phyloP scores from a whole-genome alignment of 2,888 invertebrate species.

The Tinea semifulvella region DNA sequence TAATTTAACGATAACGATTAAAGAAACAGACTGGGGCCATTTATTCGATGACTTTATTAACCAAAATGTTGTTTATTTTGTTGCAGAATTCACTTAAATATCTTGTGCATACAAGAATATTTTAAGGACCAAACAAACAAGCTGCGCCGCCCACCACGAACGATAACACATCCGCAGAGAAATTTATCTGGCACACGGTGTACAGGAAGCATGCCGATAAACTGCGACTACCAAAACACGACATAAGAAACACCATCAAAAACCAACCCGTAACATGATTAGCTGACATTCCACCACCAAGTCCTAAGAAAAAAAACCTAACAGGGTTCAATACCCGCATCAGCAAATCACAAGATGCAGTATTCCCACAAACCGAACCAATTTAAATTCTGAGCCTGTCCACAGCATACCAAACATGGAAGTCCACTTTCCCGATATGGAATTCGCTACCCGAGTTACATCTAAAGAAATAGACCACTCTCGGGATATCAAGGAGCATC shows the following conservation, averaged over 20 bases:
- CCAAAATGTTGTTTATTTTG: constrained; percentile 37
- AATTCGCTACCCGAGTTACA: constrained; percentile 12
- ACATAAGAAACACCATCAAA: not conserved
- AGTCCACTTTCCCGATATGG: constrained; percentile 12
- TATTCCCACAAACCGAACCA: constrained; percentile 16
- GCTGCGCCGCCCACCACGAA: constrained; percentile 45
- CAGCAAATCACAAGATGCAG: constrained; percentile 18
- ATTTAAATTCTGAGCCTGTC: constrained; percentile 17
- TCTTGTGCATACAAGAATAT: constrained; percentile 58
- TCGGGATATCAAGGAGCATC: constrained; percentile 20
- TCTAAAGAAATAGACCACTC: constrained; percentile 17
- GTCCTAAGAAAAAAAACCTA: constrained; percentile 14
- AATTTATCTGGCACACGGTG: constrained; percentile 53
- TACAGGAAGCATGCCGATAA: constrained; percentile 54
- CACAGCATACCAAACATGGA: constrained; percentile 18
- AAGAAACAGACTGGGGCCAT: no score
- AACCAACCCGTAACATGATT: constrained; percentile 32
- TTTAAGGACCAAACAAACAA: constrained; percentile 51
- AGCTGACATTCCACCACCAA: constrained; percentile 38
- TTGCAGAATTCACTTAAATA: constrained; percentile 59
- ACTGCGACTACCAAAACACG: constrained; percentile 18
- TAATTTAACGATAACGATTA: no score
- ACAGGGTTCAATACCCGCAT: constrained; percentile 17
- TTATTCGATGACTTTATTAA: no score
- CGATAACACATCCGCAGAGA: constrained; percentile 53